phyloP scores from a whole-genome alignment of 2,888 invertebrate species.

The Metallyticus violacea region DNA sequence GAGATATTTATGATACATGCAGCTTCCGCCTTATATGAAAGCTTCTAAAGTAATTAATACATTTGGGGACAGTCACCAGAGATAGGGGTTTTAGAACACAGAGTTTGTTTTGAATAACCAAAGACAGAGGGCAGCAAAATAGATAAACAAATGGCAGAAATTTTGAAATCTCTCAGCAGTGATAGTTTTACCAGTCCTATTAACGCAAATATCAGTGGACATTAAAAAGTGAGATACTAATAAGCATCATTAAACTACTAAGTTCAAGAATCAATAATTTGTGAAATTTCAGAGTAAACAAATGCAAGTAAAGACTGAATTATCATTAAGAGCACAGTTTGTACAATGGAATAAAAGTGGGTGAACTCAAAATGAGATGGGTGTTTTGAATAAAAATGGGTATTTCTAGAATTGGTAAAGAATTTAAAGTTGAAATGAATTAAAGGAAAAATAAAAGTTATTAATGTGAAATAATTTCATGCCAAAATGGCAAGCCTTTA shows the following conservation, averaged over 20 bases:
- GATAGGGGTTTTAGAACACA: background rate
- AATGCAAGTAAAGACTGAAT: background rate
- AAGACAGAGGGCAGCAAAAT: background rate
- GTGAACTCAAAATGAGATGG: too few relatives aligned
- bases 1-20: too few relatives aligned
- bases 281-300: background rate
- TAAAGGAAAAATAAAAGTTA: too few relatives aligned
- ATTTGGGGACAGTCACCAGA: background rate
- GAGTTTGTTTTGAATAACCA: background rate
- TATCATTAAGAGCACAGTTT: background rate
- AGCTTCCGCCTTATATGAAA: too few relatives aligned
- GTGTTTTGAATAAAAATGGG: too few relatives aligned
- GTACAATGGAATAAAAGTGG: too few relatives aligned
- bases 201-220: background rate
- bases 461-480: too few relatives aligned
- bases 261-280: background rate
- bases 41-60: too few relatives aligned
- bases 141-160: background rate
- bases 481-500: too few relatives aligned
- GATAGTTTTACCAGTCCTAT: too few relatives aligned
- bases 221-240: background rate
- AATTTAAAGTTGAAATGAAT: too few relatives aligned
- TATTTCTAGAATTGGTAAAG: too few relatives aligned
- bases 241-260: background rate
- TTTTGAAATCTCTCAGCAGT: background rate